phyloP scores from a whole-genome alignment of 2,797 vertebrate species.

The Sparus aurata region DNA sequence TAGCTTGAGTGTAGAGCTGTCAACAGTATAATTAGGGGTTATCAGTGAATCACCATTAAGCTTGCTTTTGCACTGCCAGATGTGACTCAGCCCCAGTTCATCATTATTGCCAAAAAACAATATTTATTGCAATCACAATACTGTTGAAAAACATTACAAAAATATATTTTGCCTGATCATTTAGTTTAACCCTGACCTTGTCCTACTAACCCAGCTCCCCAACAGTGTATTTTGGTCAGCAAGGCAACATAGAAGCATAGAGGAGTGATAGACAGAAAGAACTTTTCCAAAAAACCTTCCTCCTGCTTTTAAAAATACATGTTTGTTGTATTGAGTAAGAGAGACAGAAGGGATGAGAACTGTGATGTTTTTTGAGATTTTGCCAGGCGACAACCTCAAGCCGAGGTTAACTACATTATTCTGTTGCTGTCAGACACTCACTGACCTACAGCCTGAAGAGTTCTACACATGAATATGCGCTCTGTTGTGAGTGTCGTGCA shows the following conservation, averaged over 20 bases:
- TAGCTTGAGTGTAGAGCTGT: neutral
- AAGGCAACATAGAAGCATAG: neutral
- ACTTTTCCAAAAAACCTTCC: constrained; percentile 7
- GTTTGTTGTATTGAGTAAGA: constrained; percentile 10
- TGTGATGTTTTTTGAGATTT: constrained; percentile 20
- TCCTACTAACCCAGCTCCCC: neutral
- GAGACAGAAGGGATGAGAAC: constrained; percentile 18
- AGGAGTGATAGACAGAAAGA: neutral
- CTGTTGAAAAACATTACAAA: neutral
- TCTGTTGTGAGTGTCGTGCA: constrained; percentile 14
- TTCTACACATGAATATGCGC: constrained; percentile 36
- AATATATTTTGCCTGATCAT: neutral
- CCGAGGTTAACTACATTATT: constrained; percentile 63
- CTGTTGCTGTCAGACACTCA: constrained; percentile 53
- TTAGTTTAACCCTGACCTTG: neutral
- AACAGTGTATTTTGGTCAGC: constrained; percentile 6
- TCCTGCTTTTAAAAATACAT: neutral
- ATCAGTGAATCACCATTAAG: neutral
- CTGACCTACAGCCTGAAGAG: constrained; percentile 64
- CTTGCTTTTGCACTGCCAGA: neutral
- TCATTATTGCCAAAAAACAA: neutral
- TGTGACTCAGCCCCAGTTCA: neutral
- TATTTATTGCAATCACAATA: neutral
- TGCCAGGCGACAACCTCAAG: constrained; percentile 47
- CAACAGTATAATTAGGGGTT: neutral